Evolutionary conservation across 1,140 invertebrate genomes (phyloP), one percentile per base, ranked within the genome.

Genomic region (Apis dorsata): DNA sequence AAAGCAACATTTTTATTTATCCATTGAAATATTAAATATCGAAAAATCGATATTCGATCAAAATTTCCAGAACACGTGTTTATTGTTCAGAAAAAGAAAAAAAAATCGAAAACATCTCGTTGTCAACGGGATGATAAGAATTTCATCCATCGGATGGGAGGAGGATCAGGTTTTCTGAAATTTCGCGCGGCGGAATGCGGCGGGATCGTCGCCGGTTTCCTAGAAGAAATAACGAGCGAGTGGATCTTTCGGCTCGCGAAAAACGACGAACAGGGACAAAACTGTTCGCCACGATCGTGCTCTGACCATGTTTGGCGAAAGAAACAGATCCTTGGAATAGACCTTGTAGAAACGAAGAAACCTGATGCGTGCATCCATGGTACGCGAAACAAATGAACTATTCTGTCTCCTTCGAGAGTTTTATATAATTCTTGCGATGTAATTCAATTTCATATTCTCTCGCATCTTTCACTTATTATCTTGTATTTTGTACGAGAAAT

Each of bases 201-300:
- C 49, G 79, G 44, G 71, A 57, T 49, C 53, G 60, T 21, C 24
- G 55, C 81, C 34, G 66, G 73, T 79, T 84, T 84, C 83, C 71
- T 84, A 84, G 83, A 84, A 84, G 79, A 81, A 81, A 88, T 88
- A 86, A 89, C 79, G 81, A 83, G 79, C 66, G 73, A 63, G 79
- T 13, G 78, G 78, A 81, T 84, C 57, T 70, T 84, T 75, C 49
- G 78, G 79, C n/a, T 19, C 71, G 75, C 57, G 81, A 80, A 80
- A 86, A 84, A 86, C 71, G 66, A 83, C 78, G 71, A 82, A 60
- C 74, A 83, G 76, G 65, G 81, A 57, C 85, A 79, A 81, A 72
- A 77, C 71, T 85, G 83, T 81, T 66, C 73, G 66, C 19, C 55
- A 82, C 79, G 83, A 68, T 7, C 55, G 55, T 60, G 24, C 63